These are phyloP conservation scores for Limnothrissa miodon DNA, from an alignment of 2,113 vertebrate genomes.

Conservation along the genomic window DNA sequence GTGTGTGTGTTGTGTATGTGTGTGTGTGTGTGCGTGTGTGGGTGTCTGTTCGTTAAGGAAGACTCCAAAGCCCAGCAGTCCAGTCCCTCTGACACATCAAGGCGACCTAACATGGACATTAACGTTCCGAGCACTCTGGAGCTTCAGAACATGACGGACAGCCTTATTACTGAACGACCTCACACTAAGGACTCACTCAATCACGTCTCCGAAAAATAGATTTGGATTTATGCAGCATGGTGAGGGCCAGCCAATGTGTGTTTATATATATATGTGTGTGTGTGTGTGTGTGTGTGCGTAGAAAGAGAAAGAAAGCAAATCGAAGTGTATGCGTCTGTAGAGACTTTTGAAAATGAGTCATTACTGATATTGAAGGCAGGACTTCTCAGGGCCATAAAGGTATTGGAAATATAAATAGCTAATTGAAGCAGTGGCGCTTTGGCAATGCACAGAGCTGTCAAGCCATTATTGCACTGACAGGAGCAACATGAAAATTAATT, in stretches of 20 bases:
- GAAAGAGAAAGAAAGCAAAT: not conserved
- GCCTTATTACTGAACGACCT: slow-evolving; percentile 66
- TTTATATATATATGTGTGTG: not conserved
- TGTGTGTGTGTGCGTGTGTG: not conserved
- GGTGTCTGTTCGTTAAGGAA: not conserved
- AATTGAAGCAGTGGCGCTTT: not conserved
- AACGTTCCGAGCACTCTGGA: slow-evolving; percentile 54
- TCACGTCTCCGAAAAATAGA: slow-evolving; percentile 56
- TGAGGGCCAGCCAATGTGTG: not conserved
- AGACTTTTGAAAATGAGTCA: not conserved
- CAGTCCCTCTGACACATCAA: slow-evolving; percentile 40
- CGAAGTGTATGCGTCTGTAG: not conserved
- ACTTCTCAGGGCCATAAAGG: not conserved
- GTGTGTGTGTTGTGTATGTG: not conserved
- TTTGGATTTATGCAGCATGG: slow-evolving; percentile 35
- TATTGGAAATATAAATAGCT: slow-evolving; percentile 11
- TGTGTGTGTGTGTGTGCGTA: not conserved
- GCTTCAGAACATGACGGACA: slow-evolving; percentile 62
- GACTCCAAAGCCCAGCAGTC: slow-evolving; percentile 21
- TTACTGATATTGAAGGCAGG: not conserved
- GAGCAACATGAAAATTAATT: not conserved
- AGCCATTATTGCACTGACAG: not conserved
- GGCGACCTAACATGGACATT: slow-evolving; percentile 50
- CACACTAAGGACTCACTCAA: slow-evolving; percentile 61
- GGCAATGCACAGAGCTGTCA: not conserved